These are phyloP conservation scores for Gymnoscelis rufifasciata DNA, from an alignment of 2,888 invertebrate species.

Conservation along the genomic window DNA sequence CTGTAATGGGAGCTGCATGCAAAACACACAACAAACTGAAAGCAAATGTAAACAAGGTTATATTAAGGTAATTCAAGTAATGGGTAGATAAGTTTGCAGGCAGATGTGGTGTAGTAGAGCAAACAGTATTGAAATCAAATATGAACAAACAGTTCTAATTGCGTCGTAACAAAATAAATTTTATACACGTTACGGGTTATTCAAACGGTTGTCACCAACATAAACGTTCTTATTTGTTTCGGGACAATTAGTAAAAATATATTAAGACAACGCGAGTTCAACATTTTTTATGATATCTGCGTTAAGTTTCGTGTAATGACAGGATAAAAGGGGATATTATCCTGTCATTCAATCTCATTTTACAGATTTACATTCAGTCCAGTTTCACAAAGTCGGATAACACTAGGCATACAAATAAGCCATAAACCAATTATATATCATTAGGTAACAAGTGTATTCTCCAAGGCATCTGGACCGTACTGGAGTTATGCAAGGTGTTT, in stretches of 20 bases:
- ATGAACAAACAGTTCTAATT: no score
- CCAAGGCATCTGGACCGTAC: slow-evolving; percentile 51
- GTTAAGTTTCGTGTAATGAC: no score
- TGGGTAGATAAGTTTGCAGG: neutral
- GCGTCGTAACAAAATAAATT: no score
- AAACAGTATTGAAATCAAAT: neutral
- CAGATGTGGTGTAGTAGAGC: neutral
- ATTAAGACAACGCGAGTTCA: no score
- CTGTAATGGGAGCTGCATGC: slow-evolving; percentile 5
- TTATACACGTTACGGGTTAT: no score
- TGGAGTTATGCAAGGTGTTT: slow-evolving; percentile 46
- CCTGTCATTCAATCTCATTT: no score
- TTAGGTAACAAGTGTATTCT: slow-evolving; percentile 56
- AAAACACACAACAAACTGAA: neutral
- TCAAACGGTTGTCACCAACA: no score
- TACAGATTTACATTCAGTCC: slow-evolving; percentile 29
- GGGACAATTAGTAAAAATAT: no score
- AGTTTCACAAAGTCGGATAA: slow-evolving; percentile 37
- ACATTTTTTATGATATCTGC: no score
- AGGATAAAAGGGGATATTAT: no score
- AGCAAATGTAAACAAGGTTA: slow-evolving; percentile 14
- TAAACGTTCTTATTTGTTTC: no score
- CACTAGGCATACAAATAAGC: slow-evolving; percentile 42
- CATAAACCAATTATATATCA: slow-evolving; percentile 46
- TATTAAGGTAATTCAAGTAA: slow-evolving; percentile 13